phyloP scores from a whole-genome alignment of 2,797 vertebrate genomes.

The Sciaenops ocellatus region DNA sequence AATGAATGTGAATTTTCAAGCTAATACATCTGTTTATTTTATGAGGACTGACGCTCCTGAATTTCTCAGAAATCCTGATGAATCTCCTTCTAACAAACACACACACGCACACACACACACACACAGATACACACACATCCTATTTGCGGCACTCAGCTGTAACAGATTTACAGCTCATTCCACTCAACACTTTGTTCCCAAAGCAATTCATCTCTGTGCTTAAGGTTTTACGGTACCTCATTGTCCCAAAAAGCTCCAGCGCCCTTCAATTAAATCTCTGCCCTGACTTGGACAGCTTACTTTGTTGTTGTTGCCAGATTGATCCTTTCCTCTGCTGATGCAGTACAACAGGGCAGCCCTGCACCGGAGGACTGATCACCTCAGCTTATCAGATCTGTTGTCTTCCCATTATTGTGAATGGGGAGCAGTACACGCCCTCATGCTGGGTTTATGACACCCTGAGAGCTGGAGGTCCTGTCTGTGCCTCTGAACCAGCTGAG shows the following conservation, averaged over 20 bases:
- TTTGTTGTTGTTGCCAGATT: slow-evolving; percentile 73
- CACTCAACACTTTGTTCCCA: slow-evolving; percentile 73
- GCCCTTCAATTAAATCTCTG: slow-evolving; percentile 69
- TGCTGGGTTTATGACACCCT: slow-evolving; percentile 75
- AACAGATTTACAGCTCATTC: slow-evolving; percentile 74
- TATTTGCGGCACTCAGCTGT: slow-evolving; percentile 53
- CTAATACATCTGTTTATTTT: slow-evolving; percentile 12
- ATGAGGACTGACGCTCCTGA: slow-evolving; percentile 4
- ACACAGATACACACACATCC: slow-evolving; percentile 3
- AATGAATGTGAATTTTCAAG: slow-evolving; percentile 19
- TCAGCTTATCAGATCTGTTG: slow-evolving; percentile 54
- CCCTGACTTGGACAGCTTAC: slow-evolving; percentile 58
- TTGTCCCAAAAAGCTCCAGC: slow-evolving; percentile 62
- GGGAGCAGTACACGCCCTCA: slow-evolving; percentile 50
- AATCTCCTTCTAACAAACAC: slow-evolving; percentile 28
- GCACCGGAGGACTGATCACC: slow-evolving; percentile 46
- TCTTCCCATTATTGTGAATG: slow-evolving; percentile 63
- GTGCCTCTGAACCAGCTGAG: slow-evolving; percentile 50
- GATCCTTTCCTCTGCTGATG: slow-evolving; percentile 68
- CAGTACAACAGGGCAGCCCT: slow-evolving; percentile 62
- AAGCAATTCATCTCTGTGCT: slow-evolving; percentile 65
- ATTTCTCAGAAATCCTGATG: slow-evolving; percentile 35
- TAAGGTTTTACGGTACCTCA: slow-evolving; percentile 75
- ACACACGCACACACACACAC: slow-evolving; percentile 6
- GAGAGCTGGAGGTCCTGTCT: slow-evolving; percentile 59